A percentile compares a stretch with the other conserved stretches of the same genome.
Conservation (phyloP, 1,140 invertebrate genomes). For the Halesus radiatus region DNA sequence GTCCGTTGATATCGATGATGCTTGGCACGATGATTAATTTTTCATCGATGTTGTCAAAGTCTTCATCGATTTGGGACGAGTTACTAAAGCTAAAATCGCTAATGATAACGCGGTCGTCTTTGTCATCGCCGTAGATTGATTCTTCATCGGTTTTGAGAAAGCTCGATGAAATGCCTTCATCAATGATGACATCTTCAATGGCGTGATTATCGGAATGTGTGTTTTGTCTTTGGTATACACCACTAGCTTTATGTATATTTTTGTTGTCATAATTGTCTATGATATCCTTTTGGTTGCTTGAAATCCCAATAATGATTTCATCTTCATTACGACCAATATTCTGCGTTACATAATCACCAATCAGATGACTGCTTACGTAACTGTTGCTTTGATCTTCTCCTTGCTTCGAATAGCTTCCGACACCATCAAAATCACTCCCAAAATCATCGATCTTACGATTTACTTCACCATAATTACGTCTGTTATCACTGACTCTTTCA, state of each 20-base stretch:
- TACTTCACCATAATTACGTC: too few relatives aligned
- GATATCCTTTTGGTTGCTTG: too few relatives aligned
- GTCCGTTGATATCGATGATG: slow-evolving; percentile 12
- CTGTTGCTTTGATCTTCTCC: slow-evolving; percentile 1
- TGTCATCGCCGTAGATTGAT: slow-evolving; percentile 8
- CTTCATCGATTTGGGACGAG: slow-evolving; percentile 15
- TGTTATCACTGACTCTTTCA: too few relatives aligned
- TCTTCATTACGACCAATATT: too few relatives aligned
- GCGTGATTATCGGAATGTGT: neutral
- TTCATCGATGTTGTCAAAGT: slow-evolving; percentile 38
- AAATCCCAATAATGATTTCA: too few relatives aligned
- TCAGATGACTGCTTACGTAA: neutral
- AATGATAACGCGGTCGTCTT: slow-evolving; percentile 15
- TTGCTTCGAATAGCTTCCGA: slow-evolving; percentile 27
- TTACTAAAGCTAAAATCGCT: slow-evolving; percentile 25
- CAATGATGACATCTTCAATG: neutral
- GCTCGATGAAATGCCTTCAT: neutral
- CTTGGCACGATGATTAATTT: slow-evolving; percentile 49
- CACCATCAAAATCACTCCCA: slow-evolving; percentile 24
- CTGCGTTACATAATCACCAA: neutral
- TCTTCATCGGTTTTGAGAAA: neutral
- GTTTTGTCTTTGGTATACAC: neutral
- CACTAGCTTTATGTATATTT: slow-evolving; percentile 10
- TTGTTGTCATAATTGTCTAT: neutral
- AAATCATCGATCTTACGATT: neutral